Base-by-base conservation (phyloP, 1,140 invertebrate genomes). In the Drosophila oshimai region DNA sequence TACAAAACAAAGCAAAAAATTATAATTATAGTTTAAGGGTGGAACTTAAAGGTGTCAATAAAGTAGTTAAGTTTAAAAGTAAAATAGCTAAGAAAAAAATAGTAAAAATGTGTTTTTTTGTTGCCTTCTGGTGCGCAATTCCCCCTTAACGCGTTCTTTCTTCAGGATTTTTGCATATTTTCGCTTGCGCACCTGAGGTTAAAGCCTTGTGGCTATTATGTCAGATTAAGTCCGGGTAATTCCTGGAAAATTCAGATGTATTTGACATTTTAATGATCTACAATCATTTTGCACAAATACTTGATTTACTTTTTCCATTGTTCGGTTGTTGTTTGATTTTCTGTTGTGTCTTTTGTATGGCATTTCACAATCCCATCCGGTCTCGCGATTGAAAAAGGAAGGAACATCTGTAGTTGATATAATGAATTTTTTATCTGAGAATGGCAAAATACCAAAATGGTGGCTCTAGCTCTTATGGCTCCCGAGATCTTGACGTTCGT, bases 121-220 rank as follows among this genome's bases (percentile, higher is more conserved):
- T n/a, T n/a, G n/a, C n/a, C n/a, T n/a, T n/a, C n/a, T n/a, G n/a
- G n/a, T n/a, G n/a, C n/a, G n/a, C n/a, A n/a, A n/a, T n/a, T n/a
- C n/a, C n/a, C n/a, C 70, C 54, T 57, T 71, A 55, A 61, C 55
- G 47, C 69, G 50, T 70, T 50, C 57, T 76, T n/a, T n/a, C n/a
- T n/a, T n/a, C n/a, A n/a, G n/a, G n/a, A n/a, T n/a, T n/a, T n/a
- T 86, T 86, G 78, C 75, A 86, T 80, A 75, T 79, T 78, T 71
- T 61, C 50, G 17, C 42, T n/a, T 39, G 13, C 28, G 15, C 24
- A 20, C 37, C 46, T 46, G 20, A 34, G 34, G 39, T 46, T 34
- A 13, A n/a, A 29, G 49, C 26, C 31, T n/a, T n/a, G n/a, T n/a
- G n/a, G n/a, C n/a, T n/a, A n/a, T n/a, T n/a, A n/a, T n/a, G n/a